Conservation (phyloP, 2,113 vertebrate genomes). For the Indicator maculatus region DNA sequence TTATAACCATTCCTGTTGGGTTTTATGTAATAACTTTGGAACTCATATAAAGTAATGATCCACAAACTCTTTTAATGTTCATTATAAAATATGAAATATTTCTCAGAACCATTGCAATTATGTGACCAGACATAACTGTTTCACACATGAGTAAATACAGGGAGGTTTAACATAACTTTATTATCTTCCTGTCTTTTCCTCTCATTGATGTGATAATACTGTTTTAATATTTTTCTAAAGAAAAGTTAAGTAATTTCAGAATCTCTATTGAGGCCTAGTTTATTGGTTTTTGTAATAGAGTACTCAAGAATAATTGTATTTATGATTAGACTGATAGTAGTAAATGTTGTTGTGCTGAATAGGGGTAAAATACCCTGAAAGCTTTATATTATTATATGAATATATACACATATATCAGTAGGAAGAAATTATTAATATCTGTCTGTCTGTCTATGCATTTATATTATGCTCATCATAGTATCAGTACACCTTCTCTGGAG, state of each 20-base stretch:
- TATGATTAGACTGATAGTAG: conserved; percentile 78
- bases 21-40: conserved; percentile 90
- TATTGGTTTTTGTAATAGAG: conserved; percentile 84
- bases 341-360: conserved; percentile 71
- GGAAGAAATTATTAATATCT: conserved; percentile 64
- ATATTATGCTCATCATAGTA: conserved; percentile 59
- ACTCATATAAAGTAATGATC: conserved; percentile 90
- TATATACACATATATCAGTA: conserved; percentile 30
- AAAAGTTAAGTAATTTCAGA: conserved; percentile 85
- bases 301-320: conserved; percentile 83
- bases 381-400: conserved; percentile 62
- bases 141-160: conserved; percentile 87
- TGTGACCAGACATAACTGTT: conserved; percentile 88
- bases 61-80: conserved; percentile 91
- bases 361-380: conserved; percentile 68
- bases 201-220: conserved; percentile 86
- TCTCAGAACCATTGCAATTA: conserved; percentile 85
- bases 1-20: conserved; percentile 85
- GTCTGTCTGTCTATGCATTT: conserved; percentile 70
- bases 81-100: conserved; percentile 90
- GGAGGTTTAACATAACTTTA: conserved; percentile 88
- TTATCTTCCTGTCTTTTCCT: conserved; percentile 85
- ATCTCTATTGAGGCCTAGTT: conserved; percentile 80
- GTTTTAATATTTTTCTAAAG: conserved; percentile 85
- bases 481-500: conserved; percentile 42